These are phyloP conservation scores for Tineola bisselliella DNA, from an alignment of 2,888 invertebrate genomes.

Conservation along the genomic window DNA sequence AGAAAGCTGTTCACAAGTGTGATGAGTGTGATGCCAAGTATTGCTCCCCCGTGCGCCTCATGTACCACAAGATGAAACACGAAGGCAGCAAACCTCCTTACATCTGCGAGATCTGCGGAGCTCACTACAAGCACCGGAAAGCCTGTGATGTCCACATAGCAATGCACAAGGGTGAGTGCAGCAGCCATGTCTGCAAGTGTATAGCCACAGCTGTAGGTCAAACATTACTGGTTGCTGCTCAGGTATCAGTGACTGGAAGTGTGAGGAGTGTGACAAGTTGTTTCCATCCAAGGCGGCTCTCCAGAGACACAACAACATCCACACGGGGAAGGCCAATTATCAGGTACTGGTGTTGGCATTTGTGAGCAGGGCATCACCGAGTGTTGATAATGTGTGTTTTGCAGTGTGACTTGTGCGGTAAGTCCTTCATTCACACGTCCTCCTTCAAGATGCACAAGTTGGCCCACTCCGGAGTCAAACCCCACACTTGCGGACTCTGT, in stretches of 20 bases:
- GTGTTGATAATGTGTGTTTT: slow-evolving; percentile 15
- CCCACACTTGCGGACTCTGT: slow-evolving; percentile 70
- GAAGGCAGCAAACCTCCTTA: slow-evolving; percentile 57
- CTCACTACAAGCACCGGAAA: slow-evolving; percentile 70
- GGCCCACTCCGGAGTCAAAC: slow-evolving; percentile 71
- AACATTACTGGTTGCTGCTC: too few species aligned
- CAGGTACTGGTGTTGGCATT: slow-evolving; percentile 54
- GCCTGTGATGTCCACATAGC: slow-evolving; percentile 71
- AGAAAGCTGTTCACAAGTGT: slow-evolving; percentile 34
- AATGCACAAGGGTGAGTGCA: slow-evolving; percentile 65
- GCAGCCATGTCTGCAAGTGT: too few species aligned
- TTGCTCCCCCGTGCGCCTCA: slow-evolving; percentile 42
- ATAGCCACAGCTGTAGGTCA: too few species aligned
- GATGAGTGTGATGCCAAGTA: slow-evolving; percentile 53
- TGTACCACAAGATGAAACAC: slow-evolving; percentile 52
- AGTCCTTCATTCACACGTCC: slow-evolving; percentile 74
- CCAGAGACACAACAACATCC: slow-evolving; percentile 70
- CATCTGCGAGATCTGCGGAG: slow-evolving; percentile 68
- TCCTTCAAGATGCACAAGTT: slow-evolving; percentile 76
- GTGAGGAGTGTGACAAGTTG: slow-evolving; percentile 67
- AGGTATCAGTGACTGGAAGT: slow-evolving; percentile 70
- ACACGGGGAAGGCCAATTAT: slow-evolving; percentile 70
- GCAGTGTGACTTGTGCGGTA: slow-evolving; percentile 71
- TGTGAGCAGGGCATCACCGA: too few species aligned
- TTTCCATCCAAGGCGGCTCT: slow-evolving; percentile 72